A percentile compares a stretch with the other conserved stretches of the same genome.
phyloP scores from a whole-genome alignment of 2,797 vertebrate genomes.

The Myripristis murdjan region DNA sequence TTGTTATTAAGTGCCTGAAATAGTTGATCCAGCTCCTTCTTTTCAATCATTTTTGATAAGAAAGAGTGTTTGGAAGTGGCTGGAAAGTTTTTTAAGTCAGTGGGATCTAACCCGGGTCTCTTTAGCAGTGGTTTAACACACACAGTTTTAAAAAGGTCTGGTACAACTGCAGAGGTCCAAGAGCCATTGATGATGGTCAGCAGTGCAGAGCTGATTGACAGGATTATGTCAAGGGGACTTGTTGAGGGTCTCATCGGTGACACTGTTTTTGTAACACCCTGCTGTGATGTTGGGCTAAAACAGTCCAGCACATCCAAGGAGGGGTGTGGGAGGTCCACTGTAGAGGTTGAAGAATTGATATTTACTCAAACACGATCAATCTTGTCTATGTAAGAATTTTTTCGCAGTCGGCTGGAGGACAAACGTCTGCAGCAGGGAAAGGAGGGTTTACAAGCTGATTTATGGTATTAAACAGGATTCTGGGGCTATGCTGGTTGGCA shows the following conservation, averaged over 20 bases:
- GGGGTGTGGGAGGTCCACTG: conserved; percentile 47
- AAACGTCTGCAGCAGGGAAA: neutral
- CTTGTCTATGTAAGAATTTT: neutral
- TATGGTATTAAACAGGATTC: neutral
- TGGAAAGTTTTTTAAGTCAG: conserved; percentile 21
- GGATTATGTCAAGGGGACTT: conserved; percentile 33
- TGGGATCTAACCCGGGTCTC: conserved; percentile 16
- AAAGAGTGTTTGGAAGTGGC: conserved; percentile 10
- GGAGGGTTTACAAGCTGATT: neutral
- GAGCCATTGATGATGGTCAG: conserved; percentile 54
- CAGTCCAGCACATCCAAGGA: too few relatives aligned
- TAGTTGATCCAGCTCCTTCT: neutral
- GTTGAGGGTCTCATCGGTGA: conserved; percentile 31
- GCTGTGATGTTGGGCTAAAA: conserved; percentile 43
- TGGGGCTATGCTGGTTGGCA: neutral
- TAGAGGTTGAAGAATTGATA: conserved; percentile 36
- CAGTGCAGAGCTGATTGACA: conserved; percentile 51
- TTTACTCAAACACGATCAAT: conserved; percentile 12
- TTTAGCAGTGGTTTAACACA: neutral
- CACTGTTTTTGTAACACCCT: conserved; percentile 18
- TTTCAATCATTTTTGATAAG: neutral
- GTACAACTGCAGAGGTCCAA: conserved; percentile 44
- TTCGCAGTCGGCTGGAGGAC: neutral
- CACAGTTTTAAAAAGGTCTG: conserved; percentile 26
- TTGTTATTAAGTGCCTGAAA: neutral